Conservation (phyloP, 64 coral and sea anemone species). For the Catalaphyllia jardinei region DNA sequence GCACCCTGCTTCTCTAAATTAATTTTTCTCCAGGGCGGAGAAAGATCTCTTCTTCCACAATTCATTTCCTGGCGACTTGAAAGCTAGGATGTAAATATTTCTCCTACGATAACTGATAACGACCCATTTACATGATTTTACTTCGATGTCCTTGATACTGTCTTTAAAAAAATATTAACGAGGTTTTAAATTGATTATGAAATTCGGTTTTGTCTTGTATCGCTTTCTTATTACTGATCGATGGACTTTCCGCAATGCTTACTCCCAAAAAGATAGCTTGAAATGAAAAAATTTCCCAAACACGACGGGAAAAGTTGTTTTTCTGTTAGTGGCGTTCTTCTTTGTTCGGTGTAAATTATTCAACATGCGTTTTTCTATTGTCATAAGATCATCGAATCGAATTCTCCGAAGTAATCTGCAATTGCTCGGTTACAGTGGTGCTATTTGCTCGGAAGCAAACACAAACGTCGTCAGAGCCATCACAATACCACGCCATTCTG, state of each 20-base stretch:
- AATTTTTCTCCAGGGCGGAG: slow-evolving; percentile 38
- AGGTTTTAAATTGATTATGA: slow-evolving; percentile 16
- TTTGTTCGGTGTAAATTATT: slow-evolving; percentile 49
- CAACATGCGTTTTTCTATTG: slow-evolving; percentile 39
- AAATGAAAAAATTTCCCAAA: neutral
- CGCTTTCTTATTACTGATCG: neutral
- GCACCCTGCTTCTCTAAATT: slow-evolving; percentile 39
- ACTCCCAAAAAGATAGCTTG: neutral
- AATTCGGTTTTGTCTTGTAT: neutral
- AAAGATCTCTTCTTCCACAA: slow-evolving; percentile 23
- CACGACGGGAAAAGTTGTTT: slow-evolving; percentile 20
- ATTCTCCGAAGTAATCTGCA: slow-evolving; percentile 29
- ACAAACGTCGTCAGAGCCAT: neutral
- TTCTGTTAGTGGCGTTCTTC: slow-evolving; percentile 17
- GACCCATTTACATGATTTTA: slow-evolving; percentile 23
- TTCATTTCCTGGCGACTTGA: slow-evolving; percentile 38
- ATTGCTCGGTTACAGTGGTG: slow-evolving; percentile 32
- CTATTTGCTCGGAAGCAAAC: slow-evolving; percentile 1
- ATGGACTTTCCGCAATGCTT: neutral
- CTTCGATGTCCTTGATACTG: slow-evolving; percentile 19
- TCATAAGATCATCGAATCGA: slow-evolving; percentile 33
- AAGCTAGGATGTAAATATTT: slow-evolving; percentile 33
- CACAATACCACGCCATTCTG: neutral
- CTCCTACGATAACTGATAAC: slow-evolving; percentile 35
- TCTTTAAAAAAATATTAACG: slow-evolving; percentile 28